These are phyloP conservation scores for Stramonita haemastoma DNA, from an alignment of 2,888 invertebrate species.

Conservation along the genomic window DNA sequence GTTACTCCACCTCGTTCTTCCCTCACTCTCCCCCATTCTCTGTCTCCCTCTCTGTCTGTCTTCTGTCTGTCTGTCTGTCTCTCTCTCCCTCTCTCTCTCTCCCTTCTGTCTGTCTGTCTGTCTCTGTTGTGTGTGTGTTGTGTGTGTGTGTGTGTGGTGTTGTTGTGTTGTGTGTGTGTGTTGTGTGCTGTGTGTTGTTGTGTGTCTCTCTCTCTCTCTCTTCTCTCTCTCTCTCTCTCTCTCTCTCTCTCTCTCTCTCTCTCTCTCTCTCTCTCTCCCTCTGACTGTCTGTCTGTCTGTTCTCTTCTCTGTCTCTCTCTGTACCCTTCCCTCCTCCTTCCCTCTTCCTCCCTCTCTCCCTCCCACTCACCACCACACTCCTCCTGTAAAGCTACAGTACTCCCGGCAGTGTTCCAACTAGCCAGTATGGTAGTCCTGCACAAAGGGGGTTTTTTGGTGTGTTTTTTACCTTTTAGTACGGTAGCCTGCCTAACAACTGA, in stretches of 20 bases:
- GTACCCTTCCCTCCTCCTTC: neutral
- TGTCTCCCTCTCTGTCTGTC: neutral
- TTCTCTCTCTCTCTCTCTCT: neutral
- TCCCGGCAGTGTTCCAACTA: too few species aligned
- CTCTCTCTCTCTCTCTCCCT: neutral
- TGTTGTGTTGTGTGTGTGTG: too few species aligned
- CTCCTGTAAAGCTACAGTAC: too few species aligned
- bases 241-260: neutral
- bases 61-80: slow-evolving; percentile 12
- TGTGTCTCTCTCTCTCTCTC: too few species aligned
- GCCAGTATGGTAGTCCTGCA: too few species aligned
- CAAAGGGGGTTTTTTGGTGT: too few species aligned
- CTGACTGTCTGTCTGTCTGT: too few species aligned
- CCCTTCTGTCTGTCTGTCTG: neutral
- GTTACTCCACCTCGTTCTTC: neutral
- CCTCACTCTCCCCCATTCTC: neutral
- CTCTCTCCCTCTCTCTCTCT: neutral
- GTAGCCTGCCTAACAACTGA: too few species aligned
- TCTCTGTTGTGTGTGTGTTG: neutral
- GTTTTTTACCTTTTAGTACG: too few species aligned
- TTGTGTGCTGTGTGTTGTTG: too few species aligned
- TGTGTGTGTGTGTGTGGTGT: too few species aligned
- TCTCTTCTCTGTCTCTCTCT: neutral
- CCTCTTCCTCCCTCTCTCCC: neutral
- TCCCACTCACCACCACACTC: neutral